Base-by-base conservation (phyloP, 1,140 invertebrate species). In the Calliphora vicina region DNA sequence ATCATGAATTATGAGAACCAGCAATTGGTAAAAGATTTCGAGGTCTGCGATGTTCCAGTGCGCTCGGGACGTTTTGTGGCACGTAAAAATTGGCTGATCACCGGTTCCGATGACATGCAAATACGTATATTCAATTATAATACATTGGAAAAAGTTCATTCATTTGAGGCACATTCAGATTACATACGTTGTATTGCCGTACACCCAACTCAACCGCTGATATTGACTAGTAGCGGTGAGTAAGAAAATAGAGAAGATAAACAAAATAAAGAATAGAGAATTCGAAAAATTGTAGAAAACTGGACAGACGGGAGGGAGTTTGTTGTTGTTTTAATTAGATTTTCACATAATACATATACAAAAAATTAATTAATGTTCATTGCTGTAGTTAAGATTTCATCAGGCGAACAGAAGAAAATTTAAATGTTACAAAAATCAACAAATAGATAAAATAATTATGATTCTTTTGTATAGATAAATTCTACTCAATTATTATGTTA, bases 1-100 rank as follows among this genome's bases (percentile, higher is more conserved):
- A 97, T 99, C 87, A 99, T 99, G 98, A 99, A 99, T 91, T 95
- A 98, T 93, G 98, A 99, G 90, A 96, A 95, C 76, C 97, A 99
- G 91, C 90, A 91, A 86, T 86, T 91, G 85, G 90, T 91, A 0
- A 91, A 91, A 87, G 90, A 91, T 85, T 90, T 91, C 27, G 90
- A 97, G 92, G 96, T 99, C 5, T 99, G 98, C 91, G 98, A 99
- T 88, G 89, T 99, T 20, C 99, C 99, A 0, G 98, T 99, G 0
- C 92, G 99, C 87, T 95, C 97, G 5, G 97, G 97, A 0, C 97
- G 97, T 87, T 99, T 99, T 92, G 96, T 99, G 13, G 95, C 97
- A 1, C 93, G 99, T 27, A 99, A 99, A 89, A 99, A 99, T 91
- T 99, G 99, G 99, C 95, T 99, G 27, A 94, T 99, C 42, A 98